Base-by-base conservation (phyloP, 2,797 vertebrate genomes). In the Centropyge bicolor region DNA sequence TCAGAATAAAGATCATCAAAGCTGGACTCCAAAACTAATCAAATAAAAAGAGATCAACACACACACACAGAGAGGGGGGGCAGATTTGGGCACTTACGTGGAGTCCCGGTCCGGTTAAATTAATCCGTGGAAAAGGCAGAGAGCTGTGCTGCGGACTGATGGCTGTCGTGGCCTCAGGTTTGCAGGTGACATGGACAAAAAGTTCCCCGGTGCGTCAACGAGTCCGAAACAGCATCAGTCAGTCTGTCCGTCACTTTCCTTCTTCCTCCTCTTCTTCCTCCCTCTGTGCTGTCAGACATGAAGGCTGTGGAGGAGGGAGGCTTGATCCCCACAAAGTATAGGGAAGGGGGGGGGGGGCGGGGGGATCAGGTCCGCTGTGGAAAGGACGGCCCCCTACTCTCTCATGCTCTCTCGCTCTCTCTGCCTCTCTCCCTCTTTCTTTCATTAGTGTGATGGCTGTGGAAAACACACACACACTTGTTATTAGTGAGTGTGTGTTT, bases 81-180 rank as follows among this genome's bases (percentile, higher is more conserved):
- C n/a, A 43, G 41, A 46, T 31, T 31, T 31, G 70, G 40, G 59
- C 85, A 97, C 97, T 97, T 94, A 97, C 96, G 88, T 94, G 61
- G 86, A 83, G 78, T 95, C 92, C 94, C 86, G 89, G 84, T 92
- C 79, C 83, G 91, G 89, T 90, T 86, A 90, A 92, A 92, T 93
- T 94, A 97, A 95, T 97, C 96, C 97, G 92, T 79, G 84, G 85
- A 89, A 91, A 88, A 83, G 74, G 81, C 81, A 88, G 88, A 78
- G 90, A 79, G 70, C 55, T 80, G 3, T 64, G 83, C 78, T 82
- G 86, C 70, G 73, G 83, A 81, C 85, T 91, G 93, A 67, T 89
- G 83, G 86, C 27, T 92, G 88, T 94, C 90, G 93, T 92, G 91
- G 82, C 70, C 79, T 76, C 89, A 82, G 89, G 86, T 83, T 64